Evolutionary conservation across 1,140 invertebrate species (phyloP).

Genomic region (Coptotermes formosanus): DNA sequence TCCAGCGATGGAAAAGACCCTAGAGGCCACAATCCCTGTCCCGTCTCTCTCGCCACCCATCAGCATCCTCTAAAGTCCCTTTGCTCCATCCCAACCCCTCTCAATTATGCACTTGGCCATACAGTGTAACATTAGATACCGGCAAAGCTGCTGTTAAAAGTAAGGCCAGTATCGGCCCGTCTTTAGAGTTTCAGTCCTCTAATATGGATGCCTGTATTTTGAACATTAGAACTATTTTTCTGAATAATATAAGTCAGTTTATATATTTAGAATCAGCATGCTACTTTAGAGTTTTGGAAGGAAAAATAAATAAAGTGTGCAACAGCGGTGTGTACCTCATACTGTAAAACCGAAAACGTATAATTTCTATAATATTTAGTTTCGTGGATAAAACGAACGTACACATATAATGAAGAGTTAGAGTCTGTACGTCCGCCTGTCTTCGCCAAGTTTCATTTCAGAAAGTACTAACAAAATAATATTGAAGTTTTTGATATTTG

Average conservation of each 20-base stretch:
- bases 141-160: background rate
- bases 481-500: no score
- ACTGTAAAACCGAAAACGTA: no score
- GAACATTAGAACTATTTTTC: background rate
- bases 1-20: background rate
- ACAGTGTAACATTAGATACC: background rate
- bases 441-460: no score
- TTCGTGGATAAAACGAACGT: no score
- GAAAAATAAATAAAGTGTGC: no score
- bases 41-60: background rate
- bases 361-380: no score
- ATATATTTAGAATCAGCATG: no score
- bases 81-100: background rate
- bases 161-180: background rate
- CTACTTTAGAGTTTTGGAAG: no score
- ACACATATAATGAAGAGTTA: no score
- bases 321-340: no score
- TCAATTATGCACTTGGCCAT: background rate
- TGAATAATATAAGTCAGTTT: background rate
- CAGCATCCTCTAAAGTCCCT: background rate
- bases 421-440: no score
- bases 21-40: background rate
- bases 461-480: no score
- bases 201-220: background rate
- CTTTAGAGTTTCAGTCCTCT: background rate